These are phyloP conservation scores for Brenthis ino DNA, from an alignment of 2,888 invertebrate genomes.

Conservation along the genomic window DNA sequence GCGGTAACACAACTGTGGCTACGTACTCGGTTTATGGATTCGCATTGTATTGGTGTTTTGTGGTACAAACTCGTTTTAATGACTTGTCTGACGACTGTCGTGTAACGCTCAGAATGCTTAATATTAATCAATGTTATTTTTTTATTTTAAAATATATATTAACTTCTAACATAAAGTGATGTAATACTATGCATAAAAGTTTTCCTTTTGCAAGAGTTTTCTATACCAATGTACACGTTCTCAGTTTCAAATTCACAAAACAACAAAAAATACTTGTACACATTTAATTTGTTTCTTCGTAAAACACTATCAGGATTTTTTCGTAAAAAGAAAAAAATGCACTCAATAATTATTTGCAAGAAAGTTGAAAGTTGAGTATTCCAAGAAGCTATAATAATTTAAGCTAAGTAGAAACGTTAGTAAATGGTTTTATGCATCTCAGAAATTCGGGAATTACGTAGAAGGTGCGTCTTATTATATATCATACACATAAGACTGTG, in stretches of 20 bases:
- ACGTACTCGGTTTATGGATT: constrained; percentile 10
- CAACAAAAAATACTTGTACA: no score
- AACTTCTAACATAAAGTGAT: no score
- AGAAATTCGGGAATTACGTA: constrained; percentile 7
- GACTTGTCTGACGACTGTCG: not conserved
- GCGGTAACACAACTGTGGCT: constrained; percentile 23
- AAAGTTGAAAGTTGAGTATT: not conserved
- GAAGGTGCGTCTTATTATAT: constrained; percentile 15
- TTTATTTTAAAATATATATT: no score
- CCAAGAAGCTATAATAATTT: not conserved
- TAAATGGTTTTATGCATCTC: constrained; percentile 17
- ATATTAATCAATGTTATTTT: no score
- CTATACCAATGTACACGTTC: no score
- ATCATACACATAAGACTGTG: constrained; percentile 3
- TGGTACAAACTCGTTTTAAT: not conserved
- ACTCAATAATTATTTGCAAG: constrained; percentile 1
- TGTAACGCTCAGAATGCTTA: no score
- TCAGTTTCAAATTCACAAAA: no score
- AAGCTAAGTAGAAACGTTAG: not conserved
- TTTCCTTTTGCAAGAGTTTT: no score
- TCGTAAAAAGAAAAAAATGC: not conserved
- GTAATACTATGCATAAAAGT: no score
- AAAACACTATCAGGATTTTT: no score
- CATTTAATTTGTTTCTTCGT: no score
- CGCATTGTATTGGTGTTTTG: constrained; percentile 15